phyloP scores from a whole-genome alignment of 2,888 invertebrate genomes.

The Drosophila tanythrix region DNA sequence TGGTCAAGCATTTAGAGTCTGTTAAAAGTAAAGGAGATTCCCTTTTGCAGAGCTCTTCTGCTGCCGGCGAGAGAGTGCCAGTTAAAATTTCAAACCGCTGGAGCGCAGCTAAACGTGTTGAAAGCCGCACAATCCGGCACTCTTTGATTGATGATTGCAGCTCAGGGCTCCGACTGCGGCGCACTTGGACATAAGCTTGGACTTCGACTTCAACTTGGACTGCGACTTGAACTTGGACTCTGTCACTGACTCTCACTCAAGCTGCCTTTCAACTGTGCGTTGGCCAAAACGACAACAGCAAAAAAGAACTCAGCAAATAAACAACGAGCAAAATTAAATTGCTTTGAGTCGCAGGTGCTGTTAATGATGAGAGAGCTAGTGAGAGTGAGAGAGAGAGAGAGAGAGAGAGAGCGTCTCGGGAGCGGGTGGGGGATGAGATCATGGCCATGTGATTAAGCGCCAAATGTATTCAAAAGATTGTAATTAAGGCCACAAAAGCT shows the following conservation, averaged over 20 bases:
- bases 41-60: not conserved
- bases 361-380: constrained; percentile 5
- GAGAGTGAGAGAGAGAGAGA: constrained; percentile 13
- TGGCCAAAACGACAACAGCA: constrained; percentile 42
- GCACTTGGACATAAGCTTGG: constrained; percentile 3
- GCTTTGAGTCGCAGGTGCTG: constrained; percentile 49
- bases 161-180: constrained; percentile 43
- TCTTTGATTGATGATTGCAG: constrained; percentile 79
- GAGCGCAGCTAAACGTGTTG: constrained; percentile 76
- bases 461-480: constrained; percentile 82
- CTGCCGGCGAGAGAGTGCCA: constrained; percentile 36
- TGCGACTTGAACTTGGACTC: constrained; percentile 21
- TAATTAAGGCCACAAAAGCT: constrained; percentile 80
- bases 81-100: constrained; percentile 73
- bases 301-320: constrained; percentile 3
- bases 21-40: constrained; percentile 50
- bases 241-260: constrained; percentile 38
- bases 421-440: constrained; percentile 51
- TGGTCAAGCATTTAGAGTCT: constrained; percentile 74
- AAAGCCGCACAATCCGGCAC: constrained; percentile 61
- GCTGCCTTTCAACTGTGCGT: constrained; percentile 70
- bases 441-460: constrained; percentile 79
- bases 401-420: constrained; percentile 9
- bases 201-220: constrained; percentile 11
- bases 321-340: constrained; percentile 43